Percentiles rank a stretch among this genome's conserved stretches.
Conservation (phyloP, 1,140 invertebrate genomes). For the Maconellicoccus hirsutus region DNA sequence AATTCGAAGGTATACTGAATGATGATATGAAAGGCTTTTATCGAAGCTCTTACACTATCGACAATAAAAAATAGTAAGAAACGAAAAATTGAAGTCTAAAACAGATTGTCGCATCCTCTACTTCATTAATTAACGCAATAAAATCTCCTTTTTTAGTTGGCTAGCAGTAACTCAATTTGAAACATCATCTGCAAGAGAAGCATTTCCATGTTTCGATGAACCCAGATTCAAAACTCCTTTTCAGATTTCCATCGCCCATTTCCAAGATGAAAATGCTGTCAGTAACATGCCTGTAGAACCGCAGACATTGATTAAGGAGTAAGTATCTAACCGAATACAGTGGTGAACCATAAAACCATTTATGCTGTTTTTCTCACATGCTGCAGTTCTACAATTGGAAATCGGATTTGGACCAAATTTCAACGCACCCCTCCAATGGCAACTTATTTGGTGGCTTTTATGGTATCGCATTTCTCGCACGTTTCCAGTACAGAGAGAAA, state of each 20-base stretch:
- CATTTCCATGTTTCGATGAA: slow-evolving; percentile 69
- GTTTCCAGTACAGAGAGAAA: slow-evolving; percentile 39
- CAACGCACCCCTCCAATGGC: slow-evolving; percentile 52
- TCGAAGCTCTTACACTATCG: slow-evolving; percentile 24
- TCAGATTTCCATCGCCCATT: slow-evolving; percentile 34
- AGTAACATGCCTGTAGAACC: slow-evolving; percentile 29
- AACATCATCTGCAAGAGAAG: slow-evolving; percentile 51
- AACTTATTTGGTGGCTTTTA: slow-evolving; percentile 60
- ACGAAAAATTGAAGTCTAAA: too few species aligned
- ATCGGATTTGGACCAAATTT: background rate
- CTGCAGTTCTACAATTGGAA: background rate
- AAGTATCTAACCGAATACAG: too few species aligned
- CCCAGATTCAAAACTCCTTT: slow-evolving; percentile 59
- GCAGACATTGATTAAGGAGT: background rate
- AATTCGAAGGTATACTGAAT: slow-evolving; percentile 22
- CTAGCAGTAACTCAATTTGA: slow-evolving; percentile 55
- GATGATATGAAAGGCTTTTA: slow-evolving; percentile 27
- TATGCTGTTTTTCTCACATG: too few species aligned
- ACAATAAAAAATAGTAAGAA: slow-evolving; percentile 18
- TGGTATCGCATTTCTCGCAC: slow-evolving; percentile 51
- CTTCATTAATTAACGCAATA: too few species aligned
- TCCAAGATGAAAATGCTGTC: slow-evolving; percentile 20
- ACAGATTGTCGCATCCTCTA: too few species aligned
- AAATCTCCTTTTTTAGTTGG: slow-evolving; percentile 36
- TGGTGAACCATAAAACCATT: background rate